Evolutionary conservation across 2,113 vertebrate species (phyloP).

Genomic region (Menura novaehollandiae): DNA sequence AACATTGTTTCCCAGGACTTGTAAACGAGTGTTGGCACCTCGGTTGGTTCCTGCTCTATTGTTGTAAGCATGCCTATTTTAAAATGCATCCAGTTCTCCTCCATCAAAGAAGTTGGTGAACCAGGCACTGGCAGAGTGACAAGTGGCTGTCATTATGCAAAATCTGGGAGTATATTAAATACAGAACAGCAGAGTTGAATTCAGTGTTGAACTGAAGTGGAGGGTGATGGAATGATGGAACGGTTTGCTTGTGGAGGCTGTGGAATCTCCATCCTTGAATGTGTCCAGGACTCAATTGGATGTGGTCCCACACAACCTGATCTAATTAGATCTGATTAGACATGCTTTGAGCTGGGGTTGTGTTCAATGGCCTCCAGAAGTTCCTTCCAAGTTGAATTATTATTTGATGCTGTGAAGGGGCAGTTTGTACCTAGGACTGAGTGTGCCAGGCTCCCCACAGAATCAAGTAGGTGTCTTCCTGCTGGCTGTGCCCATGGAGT

Average conservation of each 20-base stretch:
- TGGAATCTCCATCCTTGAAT: background rate
- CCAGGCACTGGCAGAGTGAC: background rate
- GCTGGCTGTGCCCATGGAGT: background rate
- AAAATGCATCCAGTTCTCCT: background rate
- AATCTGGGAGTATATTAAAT: background rate
- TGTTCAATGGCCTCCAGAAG: background rate
- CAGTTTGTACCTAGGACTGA: background rate
- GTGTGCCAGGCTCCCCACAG: background rate
- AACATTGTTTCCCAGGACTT: constrained; percentile 20
- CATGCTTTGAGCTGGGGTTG: background rate
- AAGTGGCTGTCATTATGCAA: background rate
- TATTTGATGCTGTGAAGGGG: background rate
- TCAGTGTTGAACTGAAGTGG: background rate
- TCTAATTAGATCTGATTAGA: background rate
- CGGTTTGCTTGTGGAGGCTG: background rate
- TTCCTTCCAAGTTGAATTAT: background rate
- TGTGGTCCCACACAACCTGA: background rate
- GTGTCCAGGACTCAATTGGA: background rate
- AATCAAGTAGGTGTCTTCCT: background rate
- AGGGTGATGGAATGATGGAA: background rate
- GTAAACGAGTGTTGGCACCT: background rate
- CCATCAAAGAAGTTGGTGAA: background rate
- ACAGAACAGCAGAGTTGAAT: background rate
- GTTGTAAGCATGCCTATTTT: background rate
- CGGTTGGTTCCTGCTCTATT: constrained; percentile 1